A percentile compares a stretch with the other conserved stretches of the same genome.
Evolutionary conservation across 2,888 invertebrate genomes (phyloP).

Genomic region (Stomorhina lunata): DNA sequence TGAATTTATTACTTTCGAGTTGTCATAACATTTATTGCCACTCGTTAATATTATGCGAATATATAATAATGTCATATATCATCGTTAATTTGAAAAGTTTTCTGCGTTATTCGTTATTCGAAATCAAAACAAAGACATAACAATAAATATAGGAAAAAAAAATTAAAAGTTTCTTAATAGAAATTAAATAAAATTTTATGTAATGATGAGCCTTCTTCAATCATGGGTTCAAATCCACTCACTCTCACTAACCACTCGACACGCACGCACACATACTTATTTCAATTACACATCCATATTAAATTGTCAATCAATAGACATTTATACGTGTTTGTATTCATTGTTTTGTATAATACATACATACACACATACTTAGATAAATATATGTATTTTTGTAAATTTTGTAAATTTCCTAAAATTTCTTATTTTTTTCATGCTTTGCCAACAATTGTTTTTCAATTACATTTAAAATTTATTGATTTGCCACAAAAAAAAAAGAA

Average conservation of each 20-base stretch:
- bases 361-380: too few species aligned
- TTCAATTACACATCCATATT: conserved; percentile 41
- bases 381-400: conserved; percentile 9
- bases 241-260: neutral
- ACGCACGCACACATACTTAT: neutral
- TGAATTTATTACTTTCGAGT: conserved; percentile 23
- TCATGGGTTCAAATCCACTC: neutral
- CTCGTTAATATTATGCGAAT: neutral
- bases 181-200: conserved; percentile 35
- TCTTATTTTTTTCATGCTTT: neutral
- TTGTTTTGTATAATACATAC: conserved; percentile 35
- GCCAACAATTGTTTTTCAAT: conserved; percentile 48
- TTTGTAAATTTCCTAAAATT: neutral
- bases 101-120: neutral
- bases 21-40: conserved; percentile 22
- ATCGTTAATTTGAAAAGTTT: conserved; percentile 57
- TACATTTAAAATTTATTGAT: conserved; percentile 49
- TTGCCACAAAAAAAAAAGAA: conserved; percentile 10
- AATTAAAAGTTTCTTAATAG: conserved; percentile 10
- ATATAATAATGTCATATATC: conserved; percentile 33
- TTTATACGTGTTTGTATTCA: conserved; percentile 25
- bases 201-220: neutral
- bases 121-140: conserved; percentile 16
- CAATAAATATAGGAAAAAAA: conserved; percentile 3
- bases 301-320: conserved; percentile 55